Evolutionary conservation across 2,113 vertebrate genomes (phyloP).

Genomic region (Callionymus lyra): DNA sequence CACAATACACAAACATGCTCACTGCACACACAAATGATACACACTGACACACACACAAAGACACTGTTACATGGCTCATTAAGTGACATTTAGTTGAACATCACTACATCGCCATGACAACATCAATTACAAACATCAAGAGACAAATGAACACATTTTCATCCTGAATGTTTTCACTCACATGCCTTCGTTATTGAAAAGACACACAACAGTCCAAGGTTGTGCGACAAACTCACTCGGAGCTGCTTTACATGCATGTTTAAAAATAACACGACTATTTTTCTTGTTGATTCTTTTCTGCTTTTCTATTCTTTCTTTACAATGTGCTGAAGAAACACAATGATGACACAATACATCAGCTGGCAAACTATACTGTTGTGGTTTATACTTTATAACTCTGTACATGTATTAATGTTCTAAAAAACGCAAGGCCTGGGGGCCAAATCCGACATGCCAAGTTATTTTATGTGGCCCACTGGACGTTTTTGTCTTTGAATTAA

Average conservation of each 20-base stretch:
- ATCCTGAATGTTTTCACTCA: background rate
- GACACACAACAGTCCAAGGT: background rate
- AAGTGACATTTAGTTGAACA: background rate
- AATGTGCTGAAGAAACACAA: background rate
- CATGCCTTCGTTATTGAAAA: background rate
- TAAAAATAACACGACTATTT: background rate
- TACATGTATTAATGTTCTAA: no score
- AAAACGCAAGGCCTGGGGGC: no score
- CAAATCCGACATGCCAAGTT: no score
- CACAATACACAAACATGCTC: no score
- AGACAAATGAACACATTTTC: background rate
- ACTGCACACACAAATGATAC: no score
- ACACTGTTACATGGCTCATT: background rate
- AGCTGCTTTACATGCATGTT: background rate
- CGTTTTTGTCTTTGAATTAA: no score
- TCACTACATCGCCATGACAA: background rate
- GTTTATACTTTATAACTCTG: no score
- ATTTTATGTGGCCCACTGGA: no score
- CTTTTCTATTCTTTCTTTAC: background rate
- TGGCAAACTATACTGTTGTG: no score
- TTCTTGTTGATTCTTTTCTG: background rate
- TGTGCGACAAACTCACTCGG: background rate
- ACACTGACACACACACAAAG: background rate
- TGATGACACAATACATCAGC: no score
- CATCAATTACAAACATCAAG: background rate